Base-by-base conservation (phyloP, 2,888 invertebrate genomes). In the Linhomoeus sp. region DNA sequence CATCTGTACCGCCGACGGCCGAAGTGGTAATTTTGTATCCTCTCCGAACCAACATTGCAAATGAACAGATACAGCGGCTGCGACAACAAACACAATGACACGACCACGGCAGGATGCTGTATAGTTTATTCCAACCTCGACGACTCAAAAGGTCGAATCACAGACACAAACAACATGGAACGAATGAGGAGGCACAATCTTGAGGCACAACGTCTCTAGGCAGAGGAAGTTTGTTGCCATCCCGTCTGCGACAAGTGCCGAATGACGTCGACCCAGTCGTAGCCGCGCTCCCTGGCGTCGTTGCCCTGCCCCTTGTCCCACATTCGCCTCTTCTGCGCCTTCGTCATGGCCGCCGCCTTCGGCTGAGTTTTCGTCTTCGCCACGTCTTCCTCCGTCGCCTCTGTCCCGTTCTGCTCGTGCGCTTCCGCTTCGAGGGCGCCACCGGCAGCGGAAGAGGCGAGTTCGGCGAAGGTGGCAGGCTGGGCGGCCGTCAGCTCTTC, bases 191-290 rank as follows among this genome's bases (percentile, higher is more conserved):
- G n/a, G n/a, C n/a, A n/a, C n/a, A n/a, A n/a, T n/a, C n/a, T n/a
- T n/a, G n/a, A n/a, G n/a, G n/a, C n/a, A n/a, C n/a, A n/a, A n/a
- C n/a, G n/a, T n/a, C n/a, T n/a, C n/a, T n/a, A n/a, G n/a, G n/a
- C n/a, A n/a, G n/a, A n/a, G n/a, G n/a, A 23, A 41, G 24, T 17
- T 12, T 7, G 5, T 17, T 17, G 22, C 1, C 20, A 24, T 3
- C 47, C 49, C 2, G 47, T 43, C 36, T 88, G 88, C 14, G 84
- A 83, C 49, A 92, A 74, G 70, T 92, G 92, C 67, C 84, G 86
- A n/a, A 92, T 79, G 51, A 92, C 77, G 64, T 90, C 90, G 14
- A 90, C 78, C 90, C 92, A 92, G 70, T 92, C 78, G 76, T 79
- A 85, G 0, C 92, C 92, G 26, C 90, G 71, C 0, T 83, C 80